Percentiles rank a stretch among this genome's conserved stretches.
Evolutionary conservation across 2,888 invertebrate genomes (phyloP).

Genomic region (Drosophila stalkeri): DNA sequence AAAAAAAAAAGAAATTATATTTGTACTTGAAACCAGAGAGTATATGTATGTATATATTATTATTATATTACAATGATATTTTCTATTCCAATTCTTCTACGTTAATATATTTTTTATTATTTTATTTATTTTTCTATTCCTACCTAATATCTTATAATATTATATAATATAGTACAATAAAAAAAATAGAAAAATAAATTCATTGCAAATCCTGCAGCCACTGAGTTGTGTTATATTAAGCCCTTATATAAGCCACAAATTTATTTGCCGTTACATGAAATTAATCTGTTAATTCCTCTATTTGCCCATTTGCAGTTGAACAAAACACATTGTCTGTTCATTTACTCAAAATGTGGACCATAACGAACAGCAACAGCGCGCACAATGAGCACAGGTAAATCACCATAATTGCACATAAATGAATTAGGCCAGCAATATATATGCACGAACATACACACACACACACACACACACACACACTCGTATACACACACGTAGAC

Average conservation of each 20-base stretch:
- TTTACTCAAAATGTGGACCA: conserved; percentile 4
- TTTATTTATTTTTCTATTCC: too few relatives aligned
- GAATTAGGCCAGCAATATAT: conserved; percentile 12
- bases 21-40: too few relatives aligned
- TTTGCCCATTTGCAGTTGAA: conserved; percentile 11
- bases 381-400: conserved; percentile 14
- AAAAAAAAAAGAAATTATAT: too few relatives aligned
- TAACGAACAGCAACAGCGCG: not conserved
- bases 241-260: not conserved
- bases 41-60: too few relatives aligned
- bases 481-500: not conserved
- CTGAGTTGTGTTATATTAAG: too few relatives aligned
- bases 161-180: too few relatives aligned
- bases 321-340: not conserved
- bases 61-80: too few relatives aligned
- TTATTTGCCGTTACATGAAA: not conserved
- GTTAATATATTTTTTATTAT: too few relatives aligned
- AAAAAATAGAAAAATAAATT: not conserved
- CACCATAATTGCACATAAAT: conserved; percentile 36
- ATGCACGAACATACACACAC: not conserved
- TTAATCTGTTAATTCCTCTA: not conserved
- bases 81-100: too few relatives aligned
- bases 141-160: too few relatives aligned
- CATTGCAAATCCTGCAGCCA: not conserved
- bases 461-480: not conserved